phyloP scores from a whole-genome alignment of 2,797 vertebrate genomes.

The Rhinophrynus dorsalis region DNA sequence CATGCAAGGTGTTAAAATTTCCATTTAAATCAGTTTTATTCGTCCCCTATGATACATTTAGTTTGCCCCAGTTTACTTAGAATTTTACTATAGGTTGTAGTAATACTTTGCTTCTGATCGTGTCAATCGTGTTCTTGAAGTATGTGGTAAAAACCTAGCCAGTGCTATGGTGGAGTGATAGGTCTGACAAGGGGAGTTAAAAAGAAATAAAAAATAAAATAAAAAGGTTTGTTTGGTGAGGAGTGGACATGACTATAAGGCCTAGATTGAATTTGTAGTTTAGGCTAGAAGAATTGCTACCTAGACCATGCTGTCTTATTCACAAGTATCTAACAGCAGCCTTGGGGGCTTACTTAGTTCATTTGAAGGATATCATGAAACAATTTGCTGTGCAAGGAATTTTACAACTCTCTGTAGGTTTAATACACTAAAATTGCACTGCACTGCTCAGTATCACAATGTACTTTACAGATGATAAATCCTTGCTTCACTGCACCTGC shows the following conservation, averaged over 20 bases:
- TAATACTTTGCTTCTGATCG: too few species aligned
- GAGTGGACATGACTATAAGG: neutral
- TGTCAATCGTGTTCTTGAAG: too few species aligned
- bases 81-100: too few species aligned
- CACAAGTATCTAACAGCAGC: slow-evolving; percentile 10
- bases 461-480: slow-evolving; percentile 42
- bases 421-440: slow-evolving; percentile 15
- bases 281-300: slow-evolving; percentile 2
- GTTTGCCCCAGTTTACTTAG: too few species aligned
- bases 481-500: slow-evolving; percentile 30
- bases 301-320: slow-evolving; percentile 5
- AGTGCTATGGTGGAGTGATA: too few species aligned
- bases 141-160: too few species aligned
- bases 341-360: slow-evolving; percentile 27
- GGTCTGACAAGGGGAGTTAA: too few species aligned
- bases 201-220: neutral
- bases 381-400: slow-evolving; percentile 42
- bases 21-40: too few species aligned
- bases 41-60: too few species aligned
- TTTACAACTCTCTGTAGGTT: slow-evolving; percentile 38
- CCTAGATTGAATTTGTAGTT: neutral
- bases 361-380: slow-evolving; percentile 38
- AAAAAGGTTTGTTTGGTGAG: neutral
- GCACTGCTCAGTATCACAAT: slow-evolving; percentile 18
- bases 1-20: too few species aligned